Conservation (phyloP, 1,140 invertebrate species). For the Zaprionus ghesquierei region DNA sequence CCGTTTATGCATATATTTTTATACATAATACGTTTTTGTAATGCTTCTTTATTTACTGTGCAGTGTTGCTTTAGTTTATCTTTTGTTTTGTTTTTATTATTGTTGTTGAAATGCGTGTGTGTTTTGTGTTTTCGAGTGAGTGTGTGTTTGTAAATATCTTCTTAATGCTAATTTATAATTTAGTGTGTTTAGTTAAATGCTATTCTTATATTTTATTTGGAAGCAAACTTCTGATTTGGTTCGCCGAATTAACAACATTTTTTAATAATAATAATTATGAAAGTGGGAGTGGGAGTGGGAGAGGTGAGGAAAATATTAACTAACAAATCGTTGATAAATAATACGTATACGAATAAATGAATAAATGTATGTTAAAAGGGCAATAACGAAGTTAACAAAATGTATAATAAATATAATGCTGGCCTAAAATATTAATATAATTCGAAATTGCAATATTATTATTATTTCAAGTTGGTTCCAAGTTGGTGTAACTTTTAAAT, state of each 20-base stretch:
- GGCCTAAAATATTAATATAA: background rate
- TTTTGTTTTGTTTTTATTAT: conserved; percentile 12
- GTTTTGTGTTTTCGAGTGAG: background rate
- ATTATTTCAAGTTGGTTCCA: conserved; percentile 40
- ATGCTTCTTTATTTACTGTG: conserved; percentile 28
- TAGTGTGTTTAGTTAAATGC: conserved; percentile 42
- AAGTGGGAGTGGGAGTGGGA: background rate
- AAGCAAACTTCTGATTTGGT: conserved; percentile 35
- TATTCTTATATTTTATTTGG: conserved; percentile 34
- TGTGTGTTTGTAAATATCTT: conserved; percentile 11
- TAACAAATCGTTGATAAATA: conserved; percentile 28
- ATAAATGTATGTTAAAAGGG: conserved; percentile 10
- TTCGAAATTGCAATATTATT: background rate
- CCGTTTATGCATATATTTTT: conserved; percentile 11
- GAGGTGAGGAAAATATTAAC: conserved; percentile 16
- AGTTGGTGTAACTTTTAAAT: conserved; percentile 85
- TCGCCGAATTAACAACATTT: conserved; percentile 40
- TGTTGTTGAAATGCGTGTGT: conserved; percentile 1
- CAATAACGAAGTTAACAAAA: conserved; percentile 8
- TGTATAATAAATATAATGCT: conserved; percentile 25
- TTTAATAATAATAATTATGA: conserved; percentile 17
- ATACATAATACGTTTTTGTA: conserved; percentile 14
- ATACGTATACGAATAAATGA: conserved; percentile 12
- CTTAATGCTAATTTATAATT: conserved; percentile 31
- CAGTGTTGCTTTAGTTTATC: conserved; percentile 22